Evolutionary conservation across 2,797 vertebrate genomes (phyloP), one percentile per base, ranked within the genome.

Genomic region (Selene dorsalis): DNA sequence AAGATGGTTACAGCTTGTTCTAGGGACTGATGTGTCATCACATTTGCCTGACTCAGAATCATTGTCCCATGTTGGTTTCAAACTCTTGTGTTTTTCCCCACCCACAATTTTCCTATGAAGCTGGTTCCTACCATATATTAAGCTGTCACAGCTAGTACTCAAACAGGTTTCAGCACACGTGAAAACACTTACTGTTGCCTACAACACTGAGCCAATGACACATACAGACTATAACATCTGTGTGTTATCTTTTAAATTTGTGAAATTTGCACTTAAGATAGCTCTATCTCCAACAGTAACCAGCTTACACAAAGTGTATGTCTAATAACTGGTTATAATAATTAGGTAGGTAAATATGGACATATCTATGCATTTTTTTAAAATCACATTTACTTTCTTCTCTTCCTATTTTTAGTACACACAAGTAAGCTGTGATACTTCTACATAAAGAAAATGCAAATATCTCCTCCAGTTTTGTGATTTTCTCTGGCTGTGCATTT

Each of bases 1-100:
- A 52, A 26, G 43, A n/a, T 14, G 24, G 13, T 52, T 18, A 13
- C 32, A n/a, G 8, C 20, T 1, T 6, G n/a, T 8, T 28, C n/a
- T 70, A 52, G 17, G 1, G 3, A 57, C 24, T 11, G 28, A 9
- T 69, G 58, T 10, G 18, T 85, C 78, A 79, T 64, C 17, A 69
- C 20, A 65, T 39, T 17, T 64, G 43, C 32, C 57, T 88, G 81
- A 89, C 32, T 85, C 83, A 85, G 41, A 82, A 11, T 41, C 41
- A 58, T 5, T 71, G 57, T 69, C 35, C 45, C 24, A 35, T 60
- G 43, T 73, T 38, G 32, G 35, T 75, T 74, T 73, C 4, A 56
- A n/a, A 28, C 26, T 38, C 20, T 0, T 61, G 55, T 73, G 48
- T 66, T 72, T 86, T 73, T 39, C 86, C 87, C 88, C 87, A 14